Conservation (phyloP, 2,113 vertebrate genomes). For the Numenius arquata region DNA sequence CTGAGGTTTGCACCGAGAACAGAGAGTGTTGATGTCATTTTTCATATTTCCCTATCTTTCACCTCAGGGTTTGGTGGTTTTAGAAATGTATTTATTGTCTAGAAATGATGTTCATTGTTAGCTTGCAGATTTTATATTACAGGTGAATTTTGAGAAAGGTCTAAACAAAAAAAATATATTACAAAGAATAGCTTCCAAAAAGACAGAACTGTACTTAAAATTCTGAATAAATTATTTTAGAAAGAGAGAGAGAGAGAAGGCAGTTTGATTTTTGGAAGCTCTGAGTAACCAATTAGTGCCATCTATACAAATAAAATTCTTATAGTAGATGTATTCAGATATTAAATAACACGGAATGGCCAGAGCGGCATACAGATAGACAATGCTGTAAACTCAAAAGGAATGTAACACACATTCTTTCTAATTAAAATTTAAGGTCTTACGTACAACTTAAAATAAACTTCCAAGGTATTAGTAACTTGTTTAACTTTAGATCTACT, state of each 20-base stretch:
- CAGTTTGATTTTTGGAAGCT: background rate
- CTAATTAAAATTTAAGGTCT: background rate
- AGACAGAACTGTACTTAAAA: background rate
- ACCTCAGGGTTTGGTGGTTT: background rate
- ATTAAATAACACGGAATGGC: background rate
- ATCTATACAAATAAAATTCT: background rate
- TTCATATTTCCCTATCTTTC: background rate
- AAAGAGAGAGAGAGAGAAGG: background rate
- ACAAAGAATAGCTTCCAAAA: background rate
- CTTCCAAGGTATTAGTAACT: background rate
- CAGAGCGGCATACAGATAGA: background rate
- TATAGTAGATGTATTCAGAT: background rate
- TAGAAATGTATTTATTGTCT: background rate
- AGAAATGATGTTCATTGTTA: background rate
- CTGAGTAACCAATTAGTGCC: background rate
- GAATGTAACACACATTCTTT: background rate
- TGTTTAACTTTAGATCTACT: background rate
- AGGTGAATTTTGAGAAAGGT: background rate
- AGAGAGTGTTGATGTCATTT: background rate
- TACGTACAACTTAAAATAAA: background rate
- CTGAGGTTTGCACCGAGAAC: background rate
- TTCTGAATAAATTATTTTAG: background rate
- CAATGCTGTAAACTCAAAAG: background rate
- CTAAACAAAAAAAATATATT: background rate
- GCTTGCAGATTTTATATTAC: background rate